Percentiles rank a stretch among this genome's conserved stretches.
These are phyloP conservation scores for Drosophila bipectinata DNA, from an alignment of 1,140 invertebrate genomes.

Conservation along the genomic window DNA sequence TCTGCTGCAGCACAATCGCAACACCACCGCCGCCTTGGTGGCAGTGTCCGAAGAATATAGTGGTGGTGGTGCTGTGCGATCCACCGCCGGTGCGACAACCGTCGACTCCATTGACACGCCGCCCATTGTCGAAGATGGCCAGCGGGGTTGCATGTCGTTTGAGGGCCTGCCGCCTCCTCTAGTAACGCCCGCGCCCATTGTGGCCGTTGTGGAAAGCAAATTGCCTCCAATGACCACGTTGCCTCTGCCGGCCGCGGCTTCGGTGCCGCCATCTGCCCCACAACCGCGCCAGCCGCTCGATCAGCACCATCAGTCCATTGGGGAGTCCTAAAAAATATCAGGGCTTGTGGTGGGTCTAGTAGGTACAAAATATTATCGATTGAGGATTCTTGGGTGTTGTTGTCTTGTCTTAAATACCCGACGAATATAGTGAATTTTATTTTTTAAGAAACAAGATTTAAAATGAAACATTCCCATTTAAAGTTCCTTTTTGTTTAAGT, in stretches of 20 bases:
- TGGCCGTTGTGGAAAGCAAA: conserved; percentile 59
- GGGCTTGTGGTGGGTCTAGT: conserved; percentile 2
- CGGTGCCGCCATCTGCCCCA: conserved; percentile 23
- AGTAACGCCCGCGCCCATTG: conserved; percentile 70
- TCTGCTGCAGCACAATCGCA: conserved; percentile 80
- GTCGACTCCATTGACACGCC: conserved; percentile 72
- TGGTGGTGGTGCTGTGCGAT: conserved; percentile 20
- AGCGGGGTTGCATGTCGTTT: conserved; percentile 66
- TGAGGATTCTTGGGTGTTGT: neutral
- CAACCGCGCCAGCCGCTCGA: conserved; percentile 65
- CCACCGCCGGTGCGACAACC: conserved; percentile 22
- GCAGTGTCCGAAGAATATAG: conserved; percentile 68
- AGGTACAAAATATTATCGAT: neutral
- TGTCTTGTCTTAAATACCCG: neutral
- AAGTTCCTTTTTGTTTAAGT: neutral
- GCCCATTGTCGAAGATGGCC: conserved; percentile 68
- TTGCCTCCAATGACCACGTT: conserved; percentile 25
- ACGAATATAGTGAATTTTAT: neutral
- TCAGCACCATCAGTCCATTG: conserved; percentile 24
- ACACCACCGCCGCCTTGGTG: conserved; percentile 72
- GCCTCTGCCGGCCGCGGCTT: conserved; percentile 4
- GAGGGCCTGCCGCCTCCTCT: conserved; percentile 67
- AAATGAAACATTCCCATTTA: too few relatives aligned
- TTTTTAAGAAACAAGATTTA: neutral
- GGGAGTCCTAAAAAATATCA: conserved; percentile 22